phyloP scores from a whole-genome alignment of 2,888 invertebrate species.

The Nomada fucata region DNA sequence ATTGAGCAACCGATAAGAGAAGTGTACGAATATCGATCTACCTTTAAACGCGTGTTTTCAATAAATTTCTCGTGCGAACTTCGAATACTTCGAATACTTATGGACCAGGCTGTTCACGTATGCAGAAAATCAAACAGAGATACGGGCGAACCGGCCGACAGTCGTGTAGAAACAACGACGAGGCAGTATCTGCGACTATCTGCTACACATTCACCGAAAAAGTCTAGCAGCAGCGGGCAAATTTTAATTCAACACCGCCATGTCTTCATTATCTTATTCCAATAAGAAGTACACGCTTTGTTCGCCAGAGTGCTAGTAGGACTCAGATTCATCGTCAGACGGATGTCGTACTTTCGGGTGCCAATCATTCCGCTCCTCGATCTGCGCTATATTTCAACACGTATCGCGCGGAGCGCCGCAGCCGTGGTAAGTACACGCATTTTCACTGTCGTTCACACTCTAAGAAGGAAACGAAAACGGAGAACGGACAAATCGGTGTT shows the following conservation, averaged over 20 bases:
- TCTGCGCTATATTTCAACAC: not conserved
- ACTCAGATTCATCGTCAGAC: conserved; percentile 43
- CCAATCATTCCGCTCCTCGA: conserved; percentile 28
- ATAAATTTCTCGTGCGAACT: too few species aligned
- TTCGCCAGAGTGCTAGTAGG: conserved; percentile 62
- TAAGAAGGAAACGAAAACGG: too few species aligned
- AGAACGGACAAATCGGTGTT: not conserved
- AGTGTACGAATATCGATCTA: too few species aligned
- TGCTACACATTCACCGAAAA: conserved; percentile 10
- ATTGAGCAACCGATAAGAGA: not conserved
- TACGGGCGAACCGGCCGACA: not conserved
- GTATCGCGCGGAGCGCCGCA: not conserved
- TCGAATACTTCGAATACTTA: too few species aligned
- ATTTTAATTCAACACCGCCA: conserved; percentile 38
- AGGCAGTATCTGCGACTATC: not conserved
- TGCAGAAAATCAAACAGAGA: conserved; percentile 20
- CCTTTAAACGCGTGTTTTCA: too few species aligned
- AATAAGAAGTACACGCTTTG: conserved; percentile 60
- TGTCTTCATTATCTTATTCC: conserved; percentile 53
- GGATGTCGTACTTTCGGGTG: conserved; percentile 48
- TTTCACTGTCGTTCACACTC: not conserved
- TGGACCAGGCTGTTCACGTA: not conserved
- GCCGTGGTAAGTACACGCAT: conserved; percentile 27
- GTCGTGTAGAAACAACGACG: not conserved
- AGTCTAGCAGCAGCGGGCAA: not conserved